Base-by-base conservation (phyloP, 2,888 invertebrate genomes). In the Dasysyrphus albostriatus region DNA sequence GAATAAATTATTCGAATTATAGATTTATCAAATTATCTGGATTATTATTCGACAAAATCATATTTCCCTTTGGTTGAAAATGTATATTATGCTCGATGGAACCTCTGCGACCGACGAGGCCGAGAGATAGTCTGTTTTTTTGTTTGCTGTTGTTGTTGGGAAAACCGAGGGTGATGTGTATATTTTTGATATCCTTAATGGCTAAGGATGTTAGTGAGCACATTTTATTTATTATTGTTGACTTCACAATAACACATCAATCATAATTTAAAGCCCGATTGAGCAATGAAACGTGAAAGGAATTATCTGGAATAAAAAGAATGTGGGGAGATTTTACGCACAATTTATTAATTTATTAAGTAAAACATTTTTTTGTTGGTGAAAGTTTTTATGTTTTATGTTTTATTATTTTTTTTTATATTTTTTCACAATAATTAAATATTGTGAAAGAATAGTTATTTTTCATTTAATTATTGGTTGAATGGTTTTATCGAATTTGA, bases 1-100 rank as follows among this genome's bases (percentile, higher is more conserved):
- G 49, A 54, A 54, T 54, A 14, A n/a, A 54, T 61, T 58, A 63
- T 42, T 42, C 37, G 54, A 75, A 67, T 73, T 49, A 69, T 70
- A 16, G 32, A 65, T 56, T 61, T 79, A 78, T 67, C 19, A 67
- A 49, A 83, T 83, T 77, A 77, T 74, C 47, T 12, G 67, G 73
- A 83, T 74, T 83, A 83, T 74, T 79, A 74, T 69, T 75, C 24
- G 12, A 78, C 59, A 61, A 59, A 78, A 83, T 78, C 69, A 56
- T 83, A 56, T 69, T 77, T 73, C 65, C 65, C 44, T n/a, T 63
- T 16, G 44, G 32, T 32, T 37, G 5, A 12, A 24, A 39, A 39
- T 59, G 6, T 59, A 19, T 14, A 5, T 24, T 24, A 24, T 24
- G 1, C 59, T 19, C 14, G 5, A n/a, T n/a, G 34, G 10, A 16